Base-by-base conservation (phyloP, 2,888 invertebrate species). In the Didymodactylos carnosus region DNA sequence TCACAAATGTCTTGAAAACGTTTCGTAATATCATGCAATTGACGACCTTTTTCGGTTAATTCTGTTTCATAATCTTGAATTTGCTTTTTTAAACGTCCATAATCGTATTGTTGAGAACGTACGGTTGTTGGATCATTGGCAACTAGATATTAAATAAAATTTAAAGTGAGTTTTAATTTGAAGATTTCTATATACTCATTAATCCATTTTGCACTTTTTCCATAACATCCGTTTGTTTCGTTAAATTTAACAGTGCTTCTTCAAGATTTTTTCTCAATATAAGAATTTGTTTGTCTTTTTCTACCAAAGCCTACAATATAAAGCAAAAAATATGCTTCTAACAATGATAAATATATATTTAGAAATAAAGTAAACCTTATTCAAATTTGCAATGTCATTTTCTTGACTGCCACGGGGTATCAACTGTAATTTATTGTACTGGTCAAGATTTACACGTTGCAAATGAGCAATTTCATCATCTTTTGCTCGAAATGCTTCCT, bases 1-100 rank as follows among this genome's bases (percentile, higher is more conserved):
- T 75, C 70, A 29, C 69, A 82, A 23, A 80, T 79, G 71, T 80
- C 72, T n/a, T 62, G 16, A n/a, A 75, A 23, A 43, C 69, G 72
- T 16, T 70, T 49, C 19, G 43, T 23, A 23, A 69, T 39, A n/a
- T 72, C 72, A 35, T 46, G 39, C 14, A 75, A 35, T n/a, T 62
- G 69, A 41, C 16, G 46, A 49, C 72, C 75, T 46, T 69, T 69
- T 13, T 69, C 39, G 5, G 27, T 70, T 25, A 72, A 62, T 71
- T 74, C 74, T 53, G 71, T 71, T 25, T 71, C 41, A 43, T 70
- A 74, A 46, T 74, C 74, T 35, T 74, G 13, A 29, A 71, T 2
- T 69, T 74, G 74, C 46, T 62, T 74, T 62, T n/a, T 29, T 35
- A 62, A 35, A 62, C 62, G 62, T 35, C 3, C n/a, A 4, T 3